phyloP scores from a whole-genome alignment of 2,113 vertebrate species.

The Sinocyclocheilus anshuiensis region DNA sequence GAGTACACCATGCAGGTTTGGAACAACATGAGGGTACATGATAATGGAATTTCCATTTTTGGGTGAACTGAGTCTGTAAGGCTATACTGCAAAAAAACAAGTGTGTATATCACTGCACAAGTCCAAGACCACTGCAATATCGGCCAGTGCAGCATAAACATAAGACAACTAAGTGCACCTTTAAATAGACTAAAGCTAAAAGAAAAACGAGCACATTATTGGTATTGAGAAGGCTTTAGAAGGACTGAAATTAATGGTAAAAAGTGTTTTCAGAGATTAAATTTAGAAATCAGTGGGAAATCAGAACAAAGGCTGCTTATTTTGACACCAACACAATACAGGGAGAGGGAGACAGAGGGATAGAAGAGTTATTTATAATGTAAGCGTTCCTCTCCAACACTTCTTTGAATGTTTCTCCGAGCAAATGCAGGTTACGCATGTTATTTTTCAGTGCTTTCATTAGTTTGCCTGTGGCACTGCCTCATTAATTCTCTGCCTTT shows the following conservation, averaged over 20 bases:
- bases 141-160: not conserved
- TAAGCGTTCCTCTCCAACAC: not conserved
- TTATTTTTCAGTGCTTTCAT: conserved; percentile 32
- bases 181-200: not conserved
- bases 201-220: conserved; percentile 4
- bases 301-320: conserved; percentile 34
- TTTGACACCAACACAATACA: conserved; percentile 13
- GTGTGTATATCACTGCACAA: not conserved
- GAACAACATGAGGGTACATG: not conserved
- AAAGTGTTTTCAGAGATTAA: conserved; percentile 12
- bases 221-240: conserved; percentile 3
- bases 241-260: not conserved
- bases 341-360: not conserved
- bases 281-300: conserved; percentile 35
- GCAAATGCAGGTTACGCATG: not conserved
- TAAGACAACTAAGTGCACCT: not conserved
- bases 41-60: not conserved
- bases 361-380: not conserved
- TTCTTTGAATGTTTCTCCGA: conserved; percentile 30
- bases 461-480: conserved; percentile 34
- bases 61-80: not conserved
- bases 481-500: conserved; percentile 43
- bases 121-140: not conserved
- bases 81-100: not conserved
- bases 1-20: not conserved